Evolutionary conservation across 2,113 vertebrate species (phyloP), one percentile per base, ranked within the genome.

Genomic region (Xiphorhynchus elegans): DNA sequence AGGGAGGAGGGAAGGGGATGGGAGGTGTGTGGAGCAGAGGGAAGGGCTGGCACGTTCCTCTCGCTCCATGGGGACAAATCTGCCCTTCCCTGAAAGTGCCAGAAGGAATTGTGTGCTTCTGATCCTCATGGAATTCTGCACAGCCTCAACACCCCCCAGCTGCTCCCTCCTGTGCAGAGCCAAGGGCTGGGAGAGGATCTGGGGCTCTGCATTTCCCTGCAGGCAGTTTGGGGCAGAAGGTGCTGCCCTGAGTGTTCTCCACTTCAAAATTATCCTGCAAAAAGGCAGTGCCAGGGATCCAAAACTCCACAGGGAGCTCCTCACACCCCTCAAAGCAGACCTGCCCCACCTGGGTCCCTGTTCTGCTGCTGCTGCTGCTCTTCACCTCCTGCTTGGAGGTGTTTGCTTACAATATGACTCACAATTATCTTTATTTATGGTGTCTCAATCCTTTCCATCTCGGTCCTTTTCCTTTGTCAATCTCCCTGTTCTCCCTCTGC

Each of bases 401-500:
- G 24, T 69, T 84, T 44, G 58, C 53, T 74, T 40, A n/a, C 58
- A 39, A 13, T 5, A 11, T 93, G 91, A 93, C 76, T 91, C 94
- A 89, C 77, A 49, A 50, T 37, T 33, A 5, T 31, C 80, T 83
- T 40, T 83, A 40, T 86, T 82, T 76, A 44, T 5, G 39, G 64
- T 89, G 76, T 47, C 87, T 69, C 74, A 81, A 52, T 63, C 73
- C 63, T 73, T 70, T 72, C 87, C 83, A 82, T 42, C 67, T 37
- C 53, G 1, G 39, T 28, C 82, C 73, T 79, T 82, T 79, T 23
- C 81, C 50, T 87, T 23, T 44, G 64, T 68, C 82, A 37, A 1
- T 33, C 84, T 58, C 53, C 13, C 0, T 5, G 44, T 12, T 78
- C 79, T 94, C 80, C 29, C 74, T 50, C 23, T 40, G 70, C 44